Conservation (phyloP, 1,140 invertebrate species). For the Leptopilina clavipes region DNA sequence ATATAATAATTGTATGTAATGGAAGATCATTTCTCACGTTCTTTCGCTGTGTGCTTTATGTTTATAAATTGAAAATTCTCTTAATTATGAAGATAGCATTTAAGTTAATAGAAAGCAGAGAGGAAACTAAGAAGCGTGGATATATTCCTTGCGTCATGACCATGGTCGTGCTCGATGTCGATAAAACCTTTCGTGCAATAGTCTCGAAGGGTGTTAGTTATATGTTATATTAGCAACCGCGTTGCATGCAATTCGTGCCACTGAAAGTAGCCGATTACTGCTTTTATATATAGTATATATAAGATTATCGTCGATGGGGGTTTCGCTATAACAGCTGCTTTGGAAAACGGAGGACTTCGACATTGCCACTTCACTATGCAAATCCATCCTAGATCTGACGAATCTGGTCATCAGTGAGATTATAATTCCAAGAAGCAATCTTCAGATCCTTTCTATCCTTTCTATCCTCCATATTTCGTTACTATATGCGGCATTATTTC, state of each 20-base stretch:
- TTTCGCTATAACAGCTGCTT: slow-evolving; percentile 36
- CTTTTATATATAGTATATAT: background rate
- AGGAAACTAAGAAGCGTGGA: slow-evolving; percentile 31
- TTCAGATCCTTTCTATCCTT: slow-evolving; percentile 26
- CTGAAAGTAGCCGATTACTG: slow-evolving; percentile 37
- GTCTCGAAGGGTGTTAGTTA: slow-evolving; percentile 44
- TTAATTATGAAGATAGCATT: slow-evolving; percentile 4
- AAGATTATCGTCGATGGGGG: background rate
- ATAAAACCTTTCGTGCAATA: slow-evolving; percentile 49
- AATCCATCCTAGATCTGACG: slow-evolving; percentile 46
- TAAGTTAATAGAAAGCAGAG: background rate
- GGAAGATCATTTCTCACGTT: too few relatives aligned
- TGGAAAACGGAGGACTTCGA: slow-evolving; percentile 46
- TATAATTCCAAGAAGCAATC: slow-evolving; percentile 13
- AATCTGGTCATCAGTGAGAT: slow-evolving; percentile 49
- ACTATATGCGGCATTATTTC: background rate
- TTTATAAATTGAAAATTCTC: background rate
- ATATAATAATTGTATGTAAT: too few relatives aligned
- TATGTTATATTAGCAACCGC: slow-evolving; percentile 44
- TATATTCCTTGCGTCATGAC: slow-evolving; percentile 42
- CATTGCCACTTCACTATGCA: slow-evolving; percentile 54
- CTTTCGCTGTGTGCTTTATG: background rate
- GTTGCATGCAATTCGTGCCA: slow-evolving; percentile 46
- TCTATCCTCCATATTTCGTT: background rate
- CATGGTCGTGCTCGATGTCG: slow-evolving; percentile 43